A percentile compares a stretch with the other conserved stretches of the same genome.
phyloP scores from a whole-genome alignment of 64 coral and sea anemone species.

The Actinia tenebrosa region DNA sequence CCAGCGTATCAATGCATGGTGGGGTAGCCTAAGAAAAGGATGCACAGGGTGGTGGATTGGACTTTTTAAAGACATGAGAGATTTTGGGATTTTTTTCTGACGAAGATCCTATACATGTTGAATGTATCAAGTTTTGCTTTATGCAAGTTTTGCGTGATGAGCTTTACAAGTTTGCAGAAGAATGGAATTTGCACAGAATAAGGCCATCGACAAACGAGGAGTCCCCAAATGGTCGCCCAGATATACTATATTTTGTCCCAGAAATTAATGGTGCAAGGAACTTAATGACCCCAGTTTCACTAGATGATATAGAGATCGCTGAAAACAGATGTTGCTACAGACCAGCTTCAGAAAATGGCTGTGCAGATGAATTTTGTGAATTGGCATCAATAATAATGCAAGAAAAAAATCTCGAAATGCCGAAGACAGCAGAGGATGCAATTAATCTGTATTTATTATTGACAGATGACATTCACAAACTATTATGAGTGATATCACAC shows the following conservation, averaged over 20 bases:
- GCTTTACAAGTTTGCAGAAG: slow-evolving; percentile 11
- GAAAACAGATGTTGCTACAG: slow-evolving; percentile 15
- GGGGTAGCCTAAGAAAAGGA: not conserved
- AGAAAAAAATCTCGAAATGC: slow-evolving; percentile 38
- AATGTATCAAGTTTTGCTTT: slow-evolving; percentile 28
- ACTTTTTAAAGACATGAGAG: slow-evolving; percentile 24
- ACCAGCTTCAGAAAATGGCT: not conserved
- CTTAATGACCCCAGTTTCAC: not conserved
- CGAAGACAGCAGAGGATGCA: slow-evolving; percentile 26
- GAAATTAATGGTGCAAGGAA: slow-evolving; percentile 30
- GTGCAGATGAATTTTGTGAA: slow-evolving; percentile 35
- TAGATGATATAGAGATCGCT: not conserved
- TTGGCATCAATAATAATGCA: slow-evolving; percentile 41
- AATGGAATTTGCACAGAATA: slow-evolving; percentile 28
- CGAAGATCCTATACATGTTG: not conserved
- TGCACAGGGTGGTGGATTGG: slow-evolving; percentile 28
- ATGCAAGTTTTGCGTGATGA: slow-evolving; percentile 30
- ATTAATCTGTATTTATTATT: slow-evolving; percentile 24
- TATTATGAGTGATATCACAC: not conserved
- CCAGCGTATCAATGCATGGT: slow-evolving; percentile 29
- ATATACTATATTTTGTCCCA: slow-evolving; percentile 61
- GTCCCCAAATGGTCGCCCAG: slow-evolving; percentile 42
- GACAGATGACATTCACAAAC: not conserved
- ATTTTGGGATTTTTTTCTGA: not conserved
- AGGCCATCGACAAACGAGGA: not conserved